Evolutionary conservation across 2,888 invertebrate genomes (phyloP).

Genomic region (Rhagophthalmus giganteus): DNA sequence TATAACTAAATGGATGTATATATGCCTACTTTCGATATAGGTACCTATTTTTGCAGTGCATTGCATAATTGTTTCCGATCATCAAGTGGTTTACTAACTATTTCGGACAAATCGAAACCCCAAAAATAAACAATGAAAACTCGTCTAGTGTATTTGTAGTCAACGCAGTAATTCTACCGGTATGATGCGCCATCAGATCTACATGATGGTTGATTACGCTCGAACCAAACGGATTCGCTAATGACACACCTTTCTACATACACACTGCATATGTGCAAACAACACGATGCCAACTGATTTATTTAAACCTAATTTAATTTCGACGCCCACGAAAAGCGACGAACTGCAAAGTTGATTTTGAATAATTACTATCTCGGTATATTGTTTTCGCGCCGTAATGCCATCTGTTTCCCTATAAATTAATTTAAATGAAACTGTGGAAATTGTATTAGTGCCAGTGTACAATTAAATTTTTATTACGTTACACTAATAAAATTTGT

Average conservation of each 20-base stretch:
- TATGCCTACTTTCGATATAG: too few relatives aligned
- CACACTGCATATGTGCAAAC: slow-evolving; percentile 31
- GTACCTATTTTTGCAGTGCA: too few relatives aligned
- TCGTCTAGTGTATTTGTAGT: too few relatives aligned
- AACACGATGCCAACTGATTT: slow-evolving; percentile 33
- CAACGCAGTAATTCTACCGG: too few relatives aligned
- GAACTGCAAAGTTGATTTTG: slow-evolving; percentile 36
- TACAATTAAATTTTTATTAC: background rate
- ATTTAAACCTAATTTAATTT: slow-evolving; percentile 40
- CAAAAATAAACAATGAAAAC: too few relatives aligned
- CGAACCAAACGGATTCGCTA: slow-evolving; percentile 36
- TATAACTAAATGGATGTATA: too few relatives aligned
- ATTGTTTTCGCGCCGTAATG: slow-evolving; percentile 20
- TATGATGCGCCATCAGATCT: too few relatives aligned
- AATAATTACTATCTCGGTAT: slow-evolving; percentile 29
- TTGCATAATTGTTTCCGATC: too few relatives aligned
- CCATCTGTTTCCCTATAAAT: slow-evolving; percentile 25
- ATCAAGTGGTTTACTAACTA: too few relatives aligned
- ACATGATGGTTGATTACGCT: slow-evolving; percentile 38
- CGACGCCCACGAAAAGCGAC: slow-evolving; percentile 35
- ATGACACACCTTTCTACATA: slow-evolving; percentile 34
- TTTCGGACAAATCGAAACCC: too few relatives aligned
- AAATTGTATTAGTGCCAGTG: background rate
- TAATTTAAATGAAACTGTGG: slow-evolving; percentile 12
- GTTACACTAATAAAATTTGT: too few relatives aligned